phyloP scores from a whole-genome alignment of 2,797 vertebrate genomes.

The Morus bassanus region DNA sequence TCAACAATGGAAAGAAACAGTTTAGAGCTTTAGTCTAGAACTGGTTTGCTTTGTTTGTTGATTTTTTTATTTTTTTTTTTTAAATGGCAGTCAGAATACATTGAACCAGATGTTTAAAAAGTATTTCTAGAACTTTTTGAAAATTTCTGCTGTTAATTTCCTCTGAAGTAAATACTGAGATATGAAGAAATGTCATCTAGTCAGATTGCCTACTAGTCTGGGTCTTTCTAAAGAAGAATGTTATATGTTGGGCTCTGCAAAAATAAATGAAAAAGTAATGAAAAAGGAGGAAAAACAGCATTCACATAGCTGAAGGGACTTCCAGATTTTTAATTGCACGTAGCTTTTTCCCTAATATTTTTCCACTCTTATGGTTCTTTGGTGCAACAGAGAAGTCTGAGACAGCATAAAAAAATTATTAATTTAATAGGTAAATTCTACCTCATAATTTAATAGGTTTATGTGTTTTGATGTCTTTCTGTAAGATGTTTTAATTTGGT shows the following conservation, averaged over 20 bases:
- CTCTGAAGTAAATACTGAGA: not conserved
- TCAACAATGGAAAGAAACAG: not conserved
- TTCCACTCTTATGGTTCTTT: not conserved
- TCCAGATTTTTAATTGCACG: not conserved
- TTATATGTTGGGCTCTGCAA: not conserved
- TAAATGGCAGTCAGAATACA: not conserved
- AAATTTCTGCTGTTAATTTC: not conserved
- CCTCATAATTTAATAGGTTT: not conserved
- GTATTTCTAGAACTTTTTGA: not conserved
- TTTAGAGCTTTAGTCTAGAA: not conserved
- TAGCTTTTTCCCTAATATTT: not conserved
- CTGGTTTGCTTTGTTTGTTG: fast-evolving
- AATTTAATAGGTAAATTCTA: not conserved
- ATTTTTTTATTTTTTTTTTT: not conserved
- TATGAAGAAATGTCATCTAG: not conserved
- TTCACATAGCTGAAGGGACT: not conserved
- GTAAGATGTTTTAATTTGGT: not conserved
- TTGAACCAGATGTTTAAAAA: not conserved
- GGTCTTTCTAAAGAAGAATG: not conserved
- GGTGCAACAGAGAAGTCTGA: not conserved
- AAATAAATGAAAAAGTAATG: not conserved
- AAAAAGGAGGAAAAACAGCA: not conserved
- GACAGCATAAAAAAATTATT: not conserved
- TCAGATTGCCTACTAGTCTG: not conserved
- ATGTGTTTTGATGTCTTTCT: not conserved